These are phyloP conservation scores for Carassius gibelio DNA, from an alignment of 2,113 vertebrate genomes.

Conservation along the genomic window DNA sequence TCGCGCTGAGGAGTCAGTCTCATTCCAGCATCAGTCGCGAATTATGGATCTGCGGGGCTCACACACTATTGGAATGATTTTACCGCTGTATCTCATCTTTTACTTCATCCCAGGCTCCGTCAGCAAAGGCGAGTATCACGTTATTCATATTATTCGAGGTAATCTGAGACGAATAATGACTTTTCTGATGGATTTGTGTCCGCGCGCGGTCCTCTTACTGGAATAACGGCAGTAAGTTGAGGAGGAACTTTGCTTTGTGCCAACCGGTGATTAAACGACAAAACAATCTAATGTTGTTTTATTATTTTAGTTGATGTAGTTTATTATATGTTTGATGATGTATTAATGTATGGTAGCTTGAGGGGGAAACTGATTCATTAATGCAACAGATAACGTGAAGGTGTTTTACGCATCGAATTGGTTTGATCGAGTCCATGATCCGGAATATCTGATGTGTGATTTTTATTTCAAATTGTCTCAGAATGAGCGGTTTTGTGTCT, in stretches of 20 bases:
- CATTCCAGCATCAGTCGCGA: conserved; percentile 17
- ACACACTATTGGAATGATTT: conserved; percentile 47
- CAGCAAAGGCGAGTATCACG: conserved; percentile 54
- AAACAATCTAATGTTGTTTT: too few species aligned
- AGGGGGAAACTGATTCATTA: not conserved
- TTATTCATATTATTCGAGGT: not conserved
- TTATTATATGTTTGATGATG: not conserved
- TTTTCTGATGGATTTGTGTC: conserved; percentile 6
- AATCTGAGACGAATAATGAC: not conserved
- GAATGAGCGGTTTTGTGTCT: not conserved
- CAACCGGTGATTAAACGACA: not conserved
- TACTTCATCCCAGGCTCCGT: conserved; percentile 39
- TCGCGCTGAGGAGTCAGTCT: conserved; percentile 26
- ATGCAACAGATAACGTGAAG: not conserved
- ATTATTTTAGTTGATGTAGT: not conserved
- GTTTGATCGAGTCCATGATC: not conserved
- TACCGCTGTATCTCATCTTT: conserved; percentile 48
- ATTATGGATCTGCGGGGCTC: conserved; percentile 59
- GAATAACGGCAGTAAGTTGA: conserved; percentile 20
- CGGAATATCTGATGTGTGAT: not conserved
- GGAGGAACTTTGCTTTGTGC: conserved; percentile 21
- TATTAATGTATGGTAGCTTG: not conserved
- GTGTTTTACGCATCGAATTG: not conserved
- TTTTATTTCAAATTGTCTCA: not conserved
- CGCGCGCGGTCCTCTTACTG: not conserved